A percentile compares a stretch with the other conserved stretches of the same genome.
phyloP scores from a whole-genome alignment of 1,140 invertebrate species.

The Stegodyphus dumicola region DNA sequence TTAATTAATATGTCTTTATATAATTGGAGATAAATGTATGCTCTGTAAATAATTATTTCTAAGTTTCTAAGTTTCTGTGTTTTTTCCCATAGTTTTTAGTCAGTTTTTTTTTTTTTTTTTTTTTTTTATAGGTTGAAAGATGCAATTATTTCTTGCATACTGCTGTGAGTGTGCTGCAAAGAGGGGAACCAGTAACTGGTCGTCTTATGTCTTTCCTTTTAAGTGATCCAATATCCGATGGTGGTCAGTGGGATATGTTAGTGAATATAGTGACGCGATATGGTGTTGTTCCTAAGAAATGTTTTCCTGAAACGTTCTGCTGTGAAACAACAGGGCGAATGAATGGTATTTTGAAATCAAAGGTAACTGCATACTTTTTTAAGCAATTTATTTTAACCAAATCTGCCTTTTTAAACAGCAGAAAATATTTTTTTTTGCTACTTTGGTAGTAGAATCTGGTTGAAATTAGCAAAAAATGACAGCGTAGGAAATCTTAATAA shows the following conservation, averaged over 20 bases:
- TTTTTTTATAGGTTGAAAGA: constrained; percentile 77
- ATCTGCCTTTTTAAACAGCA: too few species aligned
- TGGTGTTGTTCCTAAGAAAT: constrained; percentile 87
- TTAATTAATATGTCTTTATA: not conserved
- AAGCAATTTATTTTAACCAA: too few species aligned
- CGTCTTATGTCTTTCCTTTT: constrained; percentile 82
- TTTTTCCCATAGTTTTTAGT: not conserved
- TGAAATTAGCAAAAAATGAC: too few species aligned
- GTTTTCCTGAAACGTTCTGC: constrained; percentile 85
- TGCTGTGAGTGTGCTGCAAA: constrained; percentile 79
- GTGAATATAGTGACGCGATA: constrained; percentile 87
- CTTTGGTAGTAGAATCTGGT: too few species aligned
- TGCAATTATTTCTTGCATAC: constrained; percentile 87
- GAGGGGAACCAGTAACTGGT: constrained; percentile 81
- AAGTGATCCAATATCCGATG: constrained; percentile 82
- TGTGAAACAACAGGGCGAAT: constrained; percentile 79
- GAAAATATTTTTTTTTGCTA: too few species aligned
- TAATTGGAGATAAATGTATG: not conserved
- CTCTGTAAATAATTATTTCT: not conserved
- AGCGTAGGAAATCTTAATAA: too few species aligned
- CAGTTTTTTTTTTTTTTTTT: not conserved
- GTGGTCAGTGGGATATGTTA: constrained; percentile 93
- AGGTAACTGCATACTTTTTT: constrained; percentile 71
- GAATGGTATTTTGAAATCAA: constrained; percentile 83
- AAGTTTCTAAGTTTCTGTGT: not conserved